These are phyloP conservation scores for Cydia pomonella DNA, from an alignment of 1,140 invertebrate genomes.

Conservation along the genomic window DNA sequence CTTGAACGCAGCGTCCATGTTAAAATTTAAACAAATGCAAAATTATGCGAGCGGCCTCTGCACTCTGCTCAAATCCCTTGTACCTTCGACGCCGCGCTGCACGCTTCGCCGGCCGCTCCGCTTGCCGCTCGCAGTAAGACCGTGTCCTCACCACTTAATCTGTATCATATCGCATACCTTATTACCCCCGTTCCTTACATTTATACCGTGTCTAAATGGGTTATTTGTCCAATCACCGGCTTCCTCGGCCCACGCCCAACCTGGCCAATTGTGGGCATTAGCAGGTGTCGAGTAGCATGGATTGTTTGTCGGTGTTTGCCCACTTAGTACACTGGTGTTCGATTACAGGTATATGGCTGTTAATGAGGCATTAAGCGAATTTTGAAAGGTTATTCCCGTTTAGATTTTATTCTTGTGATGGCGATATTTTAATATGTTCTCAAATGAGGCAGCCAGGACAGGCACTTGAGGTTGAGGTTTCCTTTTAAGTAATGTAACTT, in stretches of 20 bases:
- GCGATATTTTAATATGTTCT: too few species aligned
- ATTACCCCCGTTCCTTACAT: conserved; percentile 7
- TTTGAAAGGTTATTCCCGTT: not conserved
- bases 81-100: too few species aligned
- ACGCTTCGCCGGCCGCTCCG: too few species aligned
- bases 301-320: conserved; percentile 1
- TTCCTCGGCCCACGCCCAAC: conserved; percentile 12
- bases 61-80: too few species aligned
- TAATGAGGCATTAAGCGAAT: not conserved
- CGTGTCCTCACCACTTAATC: not conserved
- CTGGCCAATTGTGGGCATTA: conserved; percentile 20
- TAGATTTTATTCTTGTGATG: not conserved
- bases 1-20: too few species aligned
- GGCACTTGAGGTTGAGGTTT: too few species aligned
- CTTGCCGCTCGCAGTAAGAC: too few species aligned
- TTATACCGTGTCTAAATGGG: conserved; percentile 13
- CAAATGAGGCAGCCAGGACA: too few species aligned
- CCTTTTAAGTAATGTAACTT: too few species aligned
- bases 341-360: not conserved
- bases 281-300: conserved; percentile 6
- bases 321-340: not conserved
- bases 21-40: too few species aligned
- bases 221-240: conserved; percentile 20
- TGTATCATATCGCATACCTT: not conserved
- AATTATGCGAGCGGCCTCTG: too few species aligned